A percentile compares a stretch with the other conserved stretches of the same genome.
phyloP scores from a whole-genome alignment of 2,888 invertebrate genomes.

The Scaptomyza parva region DNA sequence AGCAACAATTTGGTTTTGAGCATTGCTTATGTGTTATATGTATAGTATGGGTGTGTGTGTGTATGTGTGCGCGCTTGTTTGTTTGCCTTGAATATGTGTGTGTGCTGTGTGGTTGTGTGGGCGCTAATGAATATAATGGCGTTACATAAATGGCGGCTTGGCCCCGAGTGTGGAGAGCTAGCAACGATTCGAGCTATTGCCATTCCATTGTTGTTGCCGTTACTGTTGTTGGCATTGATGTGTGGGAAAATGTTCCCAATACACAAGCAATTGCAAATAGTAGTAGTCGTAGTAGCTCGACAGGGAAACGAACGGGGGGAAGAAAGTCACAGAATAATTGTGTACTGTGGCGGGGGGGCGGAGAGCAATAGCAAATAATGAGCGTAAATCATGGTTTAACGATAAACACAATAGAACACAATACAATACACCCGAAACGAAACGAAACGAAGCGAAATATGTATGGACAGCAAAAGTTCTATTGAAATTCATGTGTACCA shows the following conservation, averaged over 20 bases:
- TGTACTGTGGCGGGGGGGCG: conserved; percentile 3
- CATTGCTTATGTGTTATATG: conserved; percentile 22
- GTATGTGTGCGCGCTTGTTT: conserved; percentile 16
- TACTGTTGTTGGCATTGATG: conserved; percentile 60
- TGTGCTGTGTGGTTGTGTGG: conserved; percentile 35
- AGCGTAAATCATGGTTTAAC: conserved; percentile 78
- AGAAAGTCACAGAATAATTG: conserved; percentile 31
- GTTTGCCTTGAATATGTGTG: conserved; percentile 19
- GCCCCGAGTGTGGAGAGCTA: conserved; percentile 34
- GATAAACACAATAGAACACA: conserved; percentile 66
- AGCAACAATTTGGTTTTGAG: conserved; percentile 69
- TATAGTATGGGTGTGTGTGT: no score
- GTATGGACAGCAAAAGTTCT: conserved; percentile 15
- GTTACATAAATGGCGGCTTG: conserved; percentile 71
- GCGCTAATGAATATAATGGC: conserved; percentile 79
- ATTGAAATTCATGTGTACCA: conserved; percentile 38
- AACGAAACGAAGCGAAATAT: conserved; percentile 26
- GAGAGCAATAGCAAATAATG: conserved; percentile 68
- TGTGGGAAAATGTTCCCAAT: conserved; percentile 63
- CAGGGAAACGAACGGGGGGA: background rate
- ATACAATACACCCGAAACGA: conserved; percentile 12
- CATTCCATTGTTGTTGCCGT: conserved; percentile 27
- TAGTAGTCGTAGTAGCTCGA: no score
- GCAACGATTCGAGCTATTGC: conserved; percentile 35
- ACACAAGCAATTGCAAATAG: conserved; percentile 50